Percentiles rank a stretch among this genome's conserved stretches.
phyloP scores from a whole-genome alignment of 2,113 vertebrate species.

The Lichenostomus cassidix region DNA sequence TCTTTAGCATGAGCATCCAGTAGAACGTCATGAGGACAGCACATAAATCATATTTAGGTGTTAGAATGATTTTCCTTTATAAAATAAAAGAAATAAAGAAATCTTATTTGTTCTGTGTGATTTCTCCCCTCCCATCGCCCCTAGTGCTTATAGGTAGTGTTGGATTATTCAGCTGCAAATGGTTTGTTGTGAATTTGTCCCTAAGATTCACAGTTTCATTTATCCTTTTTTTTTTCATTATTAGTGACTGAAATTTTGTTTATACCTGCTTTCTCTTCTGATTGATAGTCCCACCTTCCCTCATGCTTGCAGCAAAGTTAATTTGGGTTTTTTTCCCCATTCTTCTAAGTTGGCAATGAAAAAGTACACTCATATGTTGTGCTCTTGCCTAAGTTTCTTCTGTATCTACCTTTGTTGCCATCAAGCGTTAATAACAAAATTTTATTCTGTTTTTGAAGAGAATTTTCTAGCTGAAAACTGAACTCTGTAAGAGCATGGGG shows the following conservation, averaged over 20 bases:
- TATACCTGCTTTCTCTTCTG: neutral
- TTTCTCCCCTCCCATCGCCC: neutral
- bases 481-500: neutral
- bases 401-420: neutral
- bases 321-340: rapidly evolving
- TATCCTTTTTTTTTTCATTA: neutral
- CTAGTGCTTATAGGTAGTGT: neutral
- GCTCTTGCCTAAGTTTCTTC: neutral
- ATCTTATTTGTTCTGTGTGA: neutral
- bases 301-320: neutral
- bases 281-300: neutral
- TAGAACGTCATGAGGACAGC: neutral
- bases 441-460: neutral
- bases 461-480: neutral
- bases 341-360: neutral
- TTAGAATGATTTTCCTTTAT: neutral
- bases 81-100: neutral
- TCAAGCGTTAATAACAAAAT: neutral
- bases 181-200: neutral
- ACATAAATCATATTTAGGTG: neutral
- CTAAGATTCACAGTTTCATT: neutral
- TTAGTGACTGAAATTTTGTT: neutral
- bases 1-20: neutral
- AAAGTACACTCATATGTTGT: neutral
- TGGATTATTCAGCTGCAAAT: neutral